Evolutionary conservation across 1,140 invertebrate genomes (phyloP).

Genomic region (Drosophila parvula): DNA sequence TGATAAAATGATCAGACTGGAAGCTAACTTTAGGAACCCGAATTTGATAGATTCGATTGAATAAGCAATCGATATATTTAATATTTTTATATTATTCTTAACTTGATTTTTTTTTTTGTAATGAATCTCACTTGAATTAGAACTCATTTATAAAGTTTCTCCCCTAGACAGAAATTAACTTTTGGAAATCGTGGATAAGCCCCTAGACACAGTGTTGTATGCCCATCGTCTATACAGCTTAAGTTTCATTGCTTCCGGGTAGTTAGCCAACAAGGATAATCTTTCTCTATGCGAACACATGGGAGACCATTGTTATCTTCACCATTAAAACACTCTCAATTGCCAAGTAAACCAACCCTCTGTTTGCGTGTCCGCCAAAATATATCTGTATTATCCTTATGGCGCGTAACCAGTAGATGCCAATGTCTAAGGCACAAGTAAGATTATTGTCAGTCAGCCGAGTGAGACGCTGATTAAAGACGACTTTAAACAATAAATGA

Average conservation of each 20-base stretch:
- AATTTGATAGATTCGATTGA: no score
- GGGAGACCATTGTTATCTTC: not conserved
- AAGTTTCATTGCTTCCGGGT: not conserved
- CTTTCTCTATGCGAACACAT: not conserved
- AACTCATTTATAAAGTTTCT: no score
- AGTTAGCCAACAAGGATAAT: not conserved
- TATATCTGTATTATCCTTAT: not conserved
- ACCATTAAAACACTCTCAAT: not conserved
- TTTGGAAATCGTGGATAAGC: not conserved
- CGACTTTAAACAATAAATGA: conserved; percentile 66
- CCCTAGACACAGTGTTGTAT: not conserved
- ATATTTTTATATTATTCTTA: no score
- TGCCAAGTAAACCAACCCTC: not conserved
- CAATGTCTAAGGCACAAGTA: conserved; percentile 56
- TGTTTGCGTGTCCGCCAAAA: not conserved
- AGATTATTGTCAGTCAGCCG: conserved; percentile 64
- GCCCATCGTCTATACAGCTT: not conserved
- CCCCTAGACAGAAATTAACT: not conserved
- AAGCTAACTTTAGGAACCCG: no score
- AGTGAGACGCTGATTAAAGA: conserved; percentile 50
- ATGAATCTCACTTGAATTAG: no score
- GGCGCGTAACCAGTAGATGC: conserved; percentile 3
- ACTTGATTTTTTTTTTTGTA: no score
- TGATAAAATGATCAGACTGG: no score
- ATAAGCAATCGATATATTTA: no score